Base-by-base conservation (phyloP, 2,888 invertebrate genomes). In the Hypena proboscidalis region DNA sequence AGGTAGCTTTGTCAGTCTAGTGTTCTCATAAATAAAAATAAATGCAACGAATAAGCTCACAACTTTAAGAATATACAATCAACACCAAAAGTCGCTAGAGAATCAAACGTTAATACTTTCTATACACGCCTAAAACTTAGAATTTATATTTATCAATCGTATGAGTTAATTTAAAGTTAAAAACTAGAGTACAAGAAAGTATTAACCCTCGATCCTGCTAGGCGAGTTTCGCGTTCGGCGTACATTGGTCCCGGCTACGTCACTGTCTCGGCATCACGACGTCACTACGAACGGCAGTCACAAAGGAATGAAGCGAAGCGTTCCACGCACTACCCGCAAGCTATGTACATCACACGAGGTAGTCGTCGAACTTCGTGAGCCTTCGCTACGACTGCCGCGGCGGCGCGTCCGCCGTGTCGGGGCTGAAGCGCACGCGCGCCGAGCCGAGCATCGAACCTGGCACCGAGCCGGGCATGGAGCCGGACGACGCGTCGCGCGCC, bases 401-500 rank as follows among this genome's bases (percentile, higher is more conserved):
- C 23, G n/a, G 30, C 9, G 5, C 15, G 14, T 7, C 8, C 21
- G 39, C 95, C 0, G 94, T 93, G 34, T 95, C 95, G 0, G 97
- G 96, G 32, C 96, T 96, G 83, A 96, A 96, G 42, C 95, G 91
- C 44, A 95, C 96, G 7, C 96, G 90, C 22, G 94, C n/a, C n/a
- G n/a, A n/a, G n/a, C n/a, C n/a, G n/a, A n/a, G n/a, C n/a, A n/a
- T n/a, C n/a, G n/a, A n/a, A n/a, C n/a, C n/a, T n/a, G n/a, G n/a
- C n/a, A n/a, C n/a, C n/a, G n/a, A n/a, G n/a, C n/a, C n/a, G n/a
- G n/a, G 93, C 49, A 93, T 93, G n/a, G 94, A 94, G 14, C 94
- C 94, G 45, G 93, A 92, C 7, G 93, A 92, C 0, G 92, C 94
- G 69, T 96, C 96, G 69, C 96, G 93, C 9, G 97, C 97, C 4